Evolutionary conservation across 2,113 vertebrate genomes (phyloP).

Genomic region (Terrapene triunguis): DNA sequence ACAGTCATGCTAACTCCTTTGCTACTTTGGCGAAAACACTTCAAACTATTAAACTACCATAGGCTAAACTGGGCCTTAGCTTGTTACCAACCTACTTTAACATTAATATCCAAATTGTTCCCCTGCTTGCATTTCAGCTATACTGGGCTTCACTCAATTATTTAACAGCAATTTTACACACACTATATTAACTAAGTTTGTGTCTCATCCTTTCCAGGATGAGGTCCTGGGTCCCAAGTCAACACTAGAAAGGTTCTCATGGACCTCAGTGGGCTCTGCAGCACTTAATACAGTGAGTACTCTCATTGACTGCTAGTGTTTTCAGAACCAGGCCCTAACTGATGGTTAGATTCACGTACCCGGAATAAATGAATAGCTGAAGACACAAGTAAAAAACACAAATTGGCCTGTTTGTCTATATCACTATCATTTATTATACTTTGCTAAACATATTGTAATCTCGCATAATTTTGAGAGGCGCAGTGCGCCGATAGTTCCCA

Average conservation of each 20-base stretch:
- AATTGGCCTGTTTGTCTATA: background rate
- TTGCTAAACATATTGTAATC: background rate
- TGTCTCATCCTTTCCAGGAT: background rate
- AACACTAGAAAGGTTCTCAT: background rate
- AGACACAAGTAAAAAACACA: background rate
- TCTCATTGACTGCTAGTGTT: background rate
- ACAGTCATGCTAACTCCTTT: too few species aligned
- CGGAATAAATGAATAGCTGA: background rate
- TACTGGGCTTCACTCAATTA: background rate
- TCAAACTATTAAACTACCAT: background rate
- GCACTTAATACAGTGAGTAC: background rate
- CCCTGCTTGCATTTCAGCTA: background rate
- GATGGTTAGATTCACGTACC: background rate
- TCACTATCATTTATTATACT: background rate
- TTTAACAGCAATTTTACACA: background rate
- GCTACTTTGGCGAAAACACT: background rate
- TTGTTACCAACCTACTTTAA: background rate
- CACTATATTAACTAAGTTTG: background rate
- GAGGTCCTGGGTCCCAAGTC: background rate
- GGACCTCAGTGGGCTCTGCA: background rate
- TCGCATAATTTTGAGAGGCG: background rate
- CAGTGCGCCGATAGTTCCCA: background rate
- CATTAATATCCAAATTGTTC: background rate
- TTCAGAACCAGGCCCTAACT: background rate
- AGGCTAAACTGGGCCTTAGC: background rate